Evolutionary conservation across 2,888 invertebrate genomes (phyloP).

Genomic region (Caenorhabditis virilis): DNA sequence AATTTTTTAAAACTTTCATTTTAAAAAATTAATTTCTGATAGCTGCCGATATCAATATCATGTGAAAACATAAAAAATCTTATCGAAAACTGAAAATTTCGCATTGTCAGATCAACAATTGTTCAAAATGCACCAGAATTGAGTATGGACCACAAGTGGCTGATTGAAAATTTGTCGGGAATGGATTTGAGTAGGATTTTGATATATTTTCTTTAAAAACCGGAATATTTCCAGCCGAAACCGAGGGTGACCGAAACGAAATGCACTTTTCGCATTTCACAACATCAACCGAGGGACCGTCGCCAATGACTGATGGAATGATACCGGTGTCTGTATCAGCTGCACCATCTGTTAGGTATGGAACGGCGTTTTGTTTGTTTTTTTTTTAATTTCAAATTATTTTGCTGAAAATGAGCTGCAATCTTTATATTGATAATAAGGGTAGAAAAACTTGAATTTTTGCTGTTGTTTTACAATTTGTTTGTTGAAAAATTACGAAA

Average conservation of each 20-base stretch:
- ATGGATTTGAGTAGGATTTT: slow-evolving; percentile 50
- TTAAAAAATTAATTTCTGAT: too few relatives aligned
- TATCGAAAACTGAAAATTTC: too few relatives aligned
- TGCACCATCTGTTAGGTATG: slow-evolving; percentile 36
- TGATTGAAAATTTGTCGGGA: slow-evolving; percentile 52
- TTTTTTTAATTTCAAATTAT: too few relatives aligned
- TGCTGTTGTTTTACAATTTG: too few relatives aligned
- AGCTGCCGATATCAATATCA: too few relatives aligned
- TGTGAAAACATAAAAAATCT: too few relatives aligned
- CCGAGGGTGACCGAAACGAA: slow-evolving; percentile 46
- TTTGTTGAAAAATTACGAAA: too few relatives aligned
- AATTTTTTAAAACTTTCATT: too few relatives aligned
- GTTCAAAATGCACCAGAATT: slow-evolving; percentile 40
- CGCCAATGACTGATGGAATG: slow-evolving; percentile 28
- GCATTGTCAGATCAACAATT: slow-evolving; percentile 23
- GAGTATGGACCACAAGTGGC: slow-evolving; percentile 53
- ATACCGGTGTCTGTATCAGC: slow-evolving; percentile 26
- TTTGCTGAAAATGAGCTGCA: too few relatives aligned
- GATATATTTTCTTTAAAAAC: not conserved
- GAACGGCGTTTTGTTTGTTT: too few relatives aligned
- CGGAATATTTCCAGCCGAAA: slow-evolving; percentile 37
- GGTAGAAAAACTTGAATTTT: too few relatives aligned
- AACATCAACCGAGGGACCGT: slow-evolving; percentile 25
- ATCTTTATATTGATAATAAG: too few relatives aligned
- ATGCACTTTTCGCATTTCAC: slow-evolving; percentile 38